Percentiles rank a stretch among this genome's conserved stretches.
Conservation (phyloP, 2,113 vertebrate species). For the Heteronetta atricapilla region DNA sequence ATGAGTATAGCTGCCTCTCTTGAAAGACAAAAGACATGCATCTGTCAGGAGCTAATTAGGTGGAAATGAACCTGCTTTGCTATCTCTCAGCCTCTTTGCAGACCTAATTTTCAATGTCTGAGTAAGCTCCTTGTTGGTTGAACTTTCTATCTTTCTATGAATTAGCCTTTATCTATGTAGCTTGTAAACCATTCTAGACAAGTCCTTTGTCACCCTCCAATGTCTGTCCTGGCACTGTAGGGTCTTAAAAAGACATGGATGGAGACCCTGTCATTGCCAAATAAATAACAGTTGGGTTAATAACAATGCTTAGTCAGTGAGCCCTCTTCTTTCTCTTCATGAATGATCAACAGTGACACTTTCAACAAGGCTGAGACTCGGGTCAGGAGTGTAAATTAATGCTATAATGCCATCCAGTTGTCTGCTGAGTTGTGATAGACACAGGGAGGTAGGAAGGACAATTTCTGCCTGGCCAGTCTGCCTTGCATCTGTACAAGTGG, state of each 20-base stretch:
- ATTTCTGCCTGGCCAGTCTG: neutral
- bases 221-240: neutral
- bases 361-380: neutral
- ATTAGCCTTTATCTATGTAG: neutral
- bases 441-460: neutral
- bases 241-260: neutral
- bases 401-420: neutral
- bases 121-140: neutral
- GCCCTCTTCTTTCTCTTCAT: neutral
- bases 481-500: neutral
- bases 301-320: neutral
- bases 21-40: neutral
- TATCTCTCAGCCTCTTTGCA: neutral
- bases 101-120: neutral
- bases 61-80: neutral
- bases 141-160: neutral
- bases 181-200: neutral
- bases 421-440: neutral
- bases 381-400: neutral
- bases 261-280: neutral
- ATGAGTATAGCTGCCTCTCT: neutral
- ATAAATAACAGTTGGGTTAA: neutral
- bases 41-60: neutral
- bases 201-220: neutral
- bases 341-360: neutral